Evolutionary conservation across 2,888 invertebrate genomes (phyloP), one percentile per base, ranked within the genome.

Genomic region (Xestia ashworthii): DNA sequence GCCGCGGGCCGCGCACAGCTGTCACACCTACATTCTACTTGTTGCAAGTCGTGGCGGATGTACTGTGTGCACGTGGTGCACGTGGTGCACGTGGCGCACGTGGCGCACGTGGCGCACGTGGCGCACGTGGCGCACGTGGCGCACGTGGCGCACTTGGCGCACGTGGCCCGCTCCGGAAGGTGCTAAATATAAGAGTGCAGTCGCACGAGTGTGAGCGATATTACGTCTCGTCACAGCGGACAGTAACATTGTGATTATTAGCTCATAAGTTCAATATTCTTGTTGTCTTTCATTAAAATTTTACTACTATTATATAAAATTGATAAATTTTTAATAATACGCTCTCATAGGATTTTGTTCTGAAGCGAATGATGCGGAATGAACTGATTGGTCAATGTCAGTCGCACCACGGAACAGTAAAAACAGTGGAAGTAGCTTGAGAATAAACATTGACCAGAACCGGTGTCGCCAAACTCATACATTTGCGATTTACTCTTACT

Each of bases 131-230:
- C n/a, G n/a, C n/a, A n/a, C n/a, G n/a, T n/a, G n/a, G n/a, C n/a
- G n/a, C n/a, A n/a, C n/a, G n/a, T n/a, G n/a, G n/a, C n/a, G n/a
- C n/a, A n/a, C n/a, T n/a, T n/a, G n/a, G n/a, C n/a, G n/a, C 32
- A 32, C 32, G 0, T 0, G 41, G 67, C 62, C 14, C 44, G 69
- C 71, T 69, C 70, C 68, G 75, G 60, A 44, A 89, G 93, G 93
- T 93, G 93, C 93, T 93, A 92, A 87, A 77, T 90, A 81, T 91
- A 90, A 89, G 89, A 88, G 62, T n/a, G 50, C 81, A 14, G 81
- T 14, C 64, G 74, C 81, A 48, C 65, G 41, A 41, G 70, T 74
- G 80, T 62, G 67, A 60, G 71, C 73, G 73, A 48, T 71, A 69
- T 67, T 64, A 69, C 76, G 66, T 71, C 41, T 55, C 65, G 62